Evolutionary conservation across 2,113 vertebrate species (phyloP), one percentile per base, ranked within the genome.

Genomic region (Crotophaga sulcirostris): DNA sequence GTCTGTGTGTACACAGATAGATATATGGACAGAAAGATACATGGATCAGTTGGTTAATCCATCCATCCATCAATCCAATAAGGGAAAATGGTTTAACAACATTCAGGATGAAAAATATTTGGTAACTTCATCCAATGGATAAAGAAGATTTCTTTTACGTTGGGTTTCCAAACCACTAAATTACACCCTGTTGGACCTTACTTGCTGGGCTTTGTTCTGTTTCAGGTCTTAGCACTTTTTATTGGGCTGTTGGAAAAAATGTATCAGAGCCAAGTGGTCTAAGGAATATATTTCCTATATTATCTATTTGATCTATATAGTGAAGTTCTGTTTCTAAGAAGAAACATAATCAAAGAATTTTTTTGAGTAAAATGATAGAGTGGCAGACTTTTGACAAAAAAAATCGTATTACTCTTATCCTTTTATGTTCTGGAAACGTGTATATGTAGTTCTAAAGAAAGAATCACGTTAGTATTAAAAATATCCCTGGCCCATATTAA

Each of bases 1-100:
- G 2, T 20, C 1, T 31, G 2, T 26, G 2, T 33, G 6, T 51
- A 2, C 7, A 13, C 29, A 17, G 34, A 15, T 34, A 24, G 1
- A 14, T 4, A 24, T 19, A 29, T 3, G 80, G 21, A 20, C 4
- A 29, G 8, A n/a, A 36, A 6, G 5, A 56, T 8, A 33, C 12
- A 42, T 14, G 6, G 18, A 26, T 11, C 8, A 15, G 21, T 33
- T 4, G 9, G 54, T 68, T 5, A 2, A 67, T 44, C 28, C 31
- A 64, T 45, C 40, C 40, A 42, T 49, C 47, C 47, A 60, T 68
- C 6, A 2, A 67, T 45, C 31, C 34, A 56, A 2, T 14, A 62
- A 73, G 24, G 19, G 16, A 73, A 90, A 66, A 3, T 11, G 2
- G 2, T 66, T 49, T 79, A 62, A 62, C 3, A 64, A 38, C 5